These are phyloP conservation scores for Diplodus puntazzo DNA, from an alignment of 2,797 vertebrate genomes.

Conservation along the genomic window DNA sequence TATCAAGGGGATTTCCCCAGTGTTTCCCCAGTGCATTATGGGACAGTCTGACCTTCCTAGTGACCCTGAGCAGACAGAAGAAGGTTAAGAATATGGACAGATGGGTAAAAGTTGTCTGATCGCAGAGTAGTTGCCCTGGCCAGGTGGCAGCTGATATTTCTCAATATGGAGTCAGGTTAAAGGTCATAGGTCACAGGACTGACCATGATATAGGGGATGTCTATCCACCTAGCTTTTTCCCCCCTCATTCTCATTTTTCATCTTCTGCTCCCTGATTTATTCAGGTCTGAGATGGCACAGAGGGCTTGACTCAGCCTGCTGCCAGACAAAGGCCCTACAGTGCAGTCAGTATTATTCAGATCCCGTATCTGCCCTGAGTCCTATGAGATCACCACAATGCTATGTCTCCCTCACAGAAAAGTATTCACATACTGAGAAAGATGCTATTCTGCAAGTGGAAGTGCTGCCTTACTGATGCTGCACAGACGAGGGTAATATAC, in stretches of 20 bases:
- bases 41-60: neutral
- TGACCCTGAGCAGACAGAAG: neutral
- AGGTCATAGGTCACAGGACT: conserved; percentile 50
- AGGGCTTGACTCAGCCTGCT: conserved; percentile 80
- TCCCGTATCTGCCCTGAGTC: conserved; percentile 76
- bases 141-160: conserved; percentile 46
- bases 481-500: conserved; percentile 68
- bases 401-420: conserved; percentile 82
- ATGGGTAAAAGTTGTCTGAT: conserved; percentile 25
- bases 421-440: conserved; percentile 74
- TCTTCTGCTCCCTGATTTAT: conserved; percentile 65
- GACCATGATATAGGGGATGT: conserved; percentile 45
- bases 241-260: conserved; percentile 63
- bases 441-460: conserved; percentile 76
- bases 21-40: conserved; percentile 9
- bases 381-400: conserved; percentile 85
- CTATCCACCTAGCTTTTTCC: conserved; percentile 36
- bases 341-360: conserved; percentile 76
- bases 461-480: conserved; percentile 66
- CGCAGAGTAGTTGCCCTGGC: neutral
- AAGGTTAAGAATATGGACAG: conserved; percentile 18
- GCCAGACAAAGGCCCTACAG: conserved; percentile 84
- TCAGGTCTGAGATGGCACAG: conserved; percentile 69
- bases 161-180: conserved; percentile 46
- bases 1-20: conserved; percentile 28